phyloP scores from a whole-genome alignment of 2,888 invertebrate species.

The Chrysodeixis includens region DNA sequence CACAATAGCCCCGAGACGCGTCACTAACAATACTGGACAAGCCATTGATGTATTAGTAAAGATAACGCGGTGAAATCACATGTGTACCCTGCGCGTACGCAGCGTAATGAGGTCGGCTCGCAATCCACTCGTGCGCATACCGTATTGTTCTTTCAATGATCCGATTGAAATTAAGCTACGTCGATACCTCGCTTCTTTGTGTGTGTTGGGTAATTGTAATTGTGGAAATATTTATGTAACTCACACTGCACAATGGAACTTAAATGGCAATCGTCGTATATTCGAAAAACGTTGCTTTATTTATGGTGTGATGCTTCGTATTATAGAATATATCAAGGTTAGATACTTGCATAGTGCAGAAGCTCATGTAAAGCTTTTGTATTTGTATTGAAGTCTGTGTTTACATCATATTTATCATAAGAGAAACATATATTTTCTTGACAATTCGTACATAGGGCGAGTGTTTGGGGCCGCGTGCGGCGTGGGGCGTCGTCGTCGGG shows the following conservation, averaged over 20 bases:
- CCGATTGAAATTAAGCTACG: slow-evolving; percentile 71
- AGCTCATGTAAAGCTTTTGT: not conserved
- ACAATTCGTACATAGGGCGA: slow-evolving; percentile 47
- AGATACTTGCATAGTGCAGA: not conserved
- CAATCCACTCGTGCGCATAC: slow-evolving; percentile 64
- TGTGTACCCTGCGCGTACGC: slow-evolving; percentile 67
- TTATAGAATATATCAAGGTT: not conserved
- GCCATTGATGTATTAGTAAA: slow-evolving; percentile 86
- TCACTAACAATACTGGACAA: slow-evolving; percentile 87
- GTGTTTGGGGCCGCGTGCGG: slow-evolving; percentile 65
- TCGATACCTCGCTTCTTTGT: slow-evolving; percentile 48
- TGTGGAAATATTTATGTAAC: slow-evolving; percentile 47
- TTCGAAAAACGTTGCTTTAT: not conserved
- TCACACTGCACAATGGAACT: slow-evolving; percentile 19
- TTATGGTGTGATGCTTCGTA: not conserved
- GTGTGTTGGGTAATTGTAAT: slow-evolving; percentile 42
- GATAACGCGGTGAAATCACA: slow-evolving; percentile 87
- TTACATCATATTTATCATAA: slow-evolving; percentile 9
- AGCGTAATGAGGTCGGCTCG: slow-evolving; percentile 61
- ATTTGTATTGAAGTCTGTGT: not conserved
- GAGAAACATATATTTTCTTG: slow-evolving; percentile 39
- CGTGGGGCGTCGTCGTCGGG: slow-evolving; percentile 81
- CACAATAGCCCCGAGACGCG: slow-evolving; percentile 75
- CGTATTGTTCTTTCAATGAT: slow-evolving; percentile 73
- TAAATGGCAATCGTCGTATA: not conserved